Evolutionary conservation across 2,888 invertebrate species (phyloP), one percentile per base, ranked within the genome.

Genomic region (Orthosia gothica): DNA sequence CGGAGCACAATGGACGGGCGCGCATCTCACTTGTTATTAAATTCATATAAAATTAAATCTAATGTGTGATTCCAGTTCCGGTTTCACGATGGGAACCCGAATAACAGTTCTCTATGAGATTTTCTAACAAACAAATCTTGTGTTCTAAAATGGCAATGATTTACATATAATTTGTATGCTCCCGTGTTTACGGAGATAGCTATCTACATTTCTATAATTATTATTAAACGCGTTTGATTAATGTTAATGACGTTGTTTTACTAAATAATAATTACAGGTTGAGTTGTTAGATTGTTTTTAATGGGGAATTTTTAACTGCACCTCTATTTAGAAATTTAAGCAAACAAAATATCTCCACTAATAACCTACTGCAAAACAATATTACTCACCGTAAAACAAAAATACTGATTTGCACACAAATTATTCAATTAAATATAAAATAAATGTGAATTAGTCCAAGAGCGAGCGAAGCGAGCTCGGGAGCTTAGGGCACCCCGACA

Each of bases 11-110:
- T 95, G 90, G 94, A 77, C 89, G 80, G 81, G 88, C 89, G 93
- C 89, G 93, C 95, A 94, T 93, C 94, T 94, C 93, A 93, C 94
- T 96, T 92, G 95, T 95, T 96, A 96, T 96, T 96, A 96, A 96
- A 96, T 96, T 96, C 96, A 95, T 95, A 96, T 96, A 95, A 96
- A 96, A 96, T 96, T 95, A 95, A 96, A 94, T 94, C 91, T 96
- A 96, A 96, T 96, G 95, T 96, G 95, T 96, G 96, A 96, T 94
- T 95, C 91, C 92, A 92, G 95, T 95, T 95, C 94, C 95, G 95
- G 94, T 94, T 93, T 94, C 93, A 94, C 93, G 95, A 93, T 96
- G 96, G 95, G 96, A 95, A 95, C 92, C 79, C 87, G 79, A 87
- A 82, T 93, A 94, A 94, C 94, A 92, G 95, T 94, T 91, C 88